Conservation (phyloP, 2,797 vertebrate species). For the Chrosomus eos region DNA sequence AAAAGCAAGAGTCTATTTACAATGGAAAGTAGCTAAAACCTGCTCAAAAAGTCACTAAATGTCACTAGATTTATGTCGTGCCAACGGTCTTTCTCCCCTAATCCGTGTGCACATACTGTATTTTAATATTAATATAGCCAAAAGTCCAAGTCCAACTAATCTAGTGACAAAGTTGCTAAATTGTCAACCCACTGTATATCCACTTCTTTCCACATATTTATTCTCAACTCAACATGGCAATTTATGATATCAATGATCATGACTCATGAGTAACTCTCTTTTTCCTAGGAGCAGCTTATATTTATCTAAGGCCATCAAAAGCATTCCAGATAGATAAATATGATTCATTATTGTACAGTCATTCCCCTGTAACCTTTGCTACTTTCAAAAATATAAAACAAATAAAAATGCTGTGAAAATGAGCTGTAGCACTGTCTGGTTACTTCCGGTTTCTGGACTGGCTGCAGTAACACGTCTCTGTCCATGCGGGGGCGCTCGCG, state of each 20-base stretch:
- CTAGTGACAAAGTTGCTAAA: not conserved
- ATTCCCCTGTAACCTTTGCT: slow-evolving; percentile 27
- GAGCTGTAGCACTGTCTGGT: too few species aligned
- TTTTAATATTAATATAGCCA: not conserved
- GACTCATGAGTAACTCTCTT: not conserved
- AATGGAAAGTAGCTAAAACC: not conserved
- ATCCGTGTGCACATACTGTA: not conserved
- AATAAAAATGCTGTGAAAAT: slow-evolving; percentile 65
- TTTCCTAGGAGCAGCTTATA: not conserved
- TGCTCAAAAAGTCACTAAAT: not conserved
- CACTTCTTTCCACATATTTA: slow-evolving; percentile 54
- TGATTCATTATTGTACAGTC: slow-evolving; percentile 65
- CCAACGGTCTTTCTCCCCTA: not conserved
- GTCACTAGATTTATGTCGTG: not conserved
- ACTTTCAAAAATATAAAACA: slow-evolving; percentile 52
- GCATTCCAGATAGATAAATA: slow-evolving; percentile 61
- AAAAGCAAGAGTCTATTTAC: slow-evolving; percentile 28
- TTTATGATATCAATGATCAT: not conserved
- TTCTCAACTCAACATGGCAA: slow-evolving; percentile 13
- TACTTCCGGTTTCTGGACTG: too few species aligned
- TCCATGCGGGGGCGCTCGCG: too few species aligned
- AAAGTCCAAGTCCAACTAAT: not conserved
- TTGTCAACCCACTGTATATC: not conserved
- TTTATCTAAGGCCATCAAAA: slow-evolving; percentile 61
- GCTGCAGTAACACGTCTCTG: too few species aligned